Evolutionary conservation across 2,888 invertebrate genomes (phyloP), one percentile per base, ranked within the genome.

Genomic region (Drosophila helvetica): DNA sequence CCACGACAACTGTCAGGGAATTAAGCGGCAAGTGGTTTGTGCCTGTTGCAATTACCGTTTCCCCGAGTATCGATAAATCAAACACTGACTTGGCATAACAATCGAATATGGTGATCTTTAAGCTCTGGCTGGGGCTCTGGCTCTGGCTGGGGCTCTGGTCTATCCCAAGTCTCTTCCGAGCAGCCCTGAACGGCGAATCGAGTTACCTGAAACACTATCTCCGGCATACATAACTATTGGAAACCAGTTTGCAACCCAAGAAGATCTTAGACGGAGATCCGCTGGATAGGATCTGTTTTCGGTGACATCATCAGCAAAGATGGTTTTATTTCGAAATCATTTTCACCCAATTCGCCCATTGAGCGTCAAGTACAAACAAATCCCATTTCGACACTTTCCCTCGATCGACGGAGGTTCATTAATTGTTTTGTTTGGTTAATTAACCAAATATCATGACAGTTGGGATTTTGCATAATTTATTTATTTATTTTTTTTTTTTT

Each of bases 301-400:
- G 33, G 48, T 22, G 15, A 15, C 18, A 33, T 53, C 27, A 17
- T 18, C 27, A 18, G 33, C 33, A 19, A 33, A 19, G 8, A 18
- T 50, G 19, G 33, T 18, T n/a, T 10, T 8, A 2, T 27, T 3
- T 38, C 19, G 25, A 12, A 10, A 17, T 38, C 6, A 25, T 47
- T 22, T 47, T 17, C 19, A 33, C 30, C 30, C 43, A 43, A 27
- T 22, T 38, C n/a, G n/a, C n/a, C 12, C 15, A 38, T 6, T n/a
- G 10, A 46, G 10, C 15, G 10, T 56, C 15, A 1, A 38, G 38
- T 15, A 15, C 22, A 47, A 33, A 55, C 55, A 46, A 56, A 38
- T n/a, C 8, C 54, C 17, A 30, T 54, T 46, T 10, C 15, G 5
- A 5, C 53, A 66, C 66, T 66, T 65, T 65, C 65, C 42, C 66